Evolutionary conservation across 2,888 invertebrate species (phyloP), one percentile per base, ranked within the genome.

Genomic region (Pyrrhosoma nymphula): DNA sequence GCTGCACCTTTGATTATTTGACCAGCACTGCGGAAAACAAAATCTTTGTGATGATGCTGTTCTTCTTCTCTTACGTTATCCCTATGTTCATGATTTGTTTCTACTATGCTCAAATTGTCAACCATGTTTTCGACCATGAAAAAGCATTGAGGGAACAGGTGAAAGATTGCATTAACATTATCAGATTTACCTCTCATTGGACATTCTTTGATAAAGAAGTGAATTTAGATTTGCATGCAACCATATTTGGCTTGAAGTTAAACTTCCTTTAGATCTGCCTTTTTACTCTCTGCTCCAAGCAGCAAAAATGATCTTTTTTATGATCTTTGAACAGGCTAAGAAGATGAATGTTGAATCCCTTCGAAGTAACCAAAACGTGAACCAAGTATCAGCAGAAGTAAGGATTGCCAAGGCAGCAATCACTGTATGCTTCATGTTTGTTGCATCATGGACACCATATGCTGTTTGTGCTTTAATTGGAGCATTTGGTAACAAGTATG

Each of bases 291-390:
- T 10, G 30, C 23, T 90, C n/a, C 26, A n/a, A 10, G 3, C 23
- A 60, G 93, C 6, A 35, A 56, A 75, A 90, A 12, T n/a, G 20
- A 88, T n/a, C 26, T 30, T 91, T 55, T 95, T 90, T 89, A 39
- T 93, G 39, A 90, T 95, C 95, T 95, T 95, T 35, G 96, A 96
- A 35, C 95, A 98, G 97, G 99, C 99, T 0, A 99, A 98, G 96
- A 99, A 99, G 97, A 99, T 99, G 99, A 99, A 99, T 96, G 98
- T 99, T 0, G 98, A 99, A 96, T 99, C 99, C 0, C 97, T 99
- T 63, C 97, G 98, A 95, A 97, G 98, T 96, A 98, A 98, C 97
- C 98, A 98, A 96, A 97, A 97, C 95, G 97, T 98, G 88, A 97
- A 96, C 82, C 97, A 98, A 96, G 95, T 95, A 90, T 98, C 98